Evolutionary conservation across 2,113 vertebrate species (phyloP), one percentile per base, ranked within the genome.

Genomic region (Rhinolophus sinicus): DNA sequence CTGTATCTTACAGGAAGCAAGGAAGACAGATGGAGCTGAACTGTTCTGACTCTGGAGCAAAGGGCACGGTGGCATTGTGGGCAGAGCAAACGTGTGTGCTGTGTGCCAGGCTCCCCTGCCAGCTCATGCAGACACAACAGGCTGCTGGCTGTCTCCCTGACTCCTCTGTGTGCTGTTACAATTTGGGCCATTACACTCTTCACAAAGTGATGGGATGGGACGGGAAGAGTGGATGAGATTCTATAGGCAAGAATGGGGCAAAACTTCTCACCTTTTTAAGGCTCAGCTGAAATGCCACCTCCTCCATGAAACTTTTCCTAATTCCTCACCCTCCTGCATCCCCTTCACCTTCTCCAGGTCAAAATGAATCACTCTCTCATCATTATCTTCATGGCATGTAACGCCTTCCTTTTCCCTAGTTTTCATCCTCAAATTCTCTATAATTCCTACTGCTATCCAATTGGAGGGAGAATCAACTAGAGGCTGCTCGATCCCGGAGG

Each of bases 121-220:
- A 81, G 81, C 56, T 91, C 28, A 21, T 35, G 24, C 88, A 96
- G 85, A 96, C 85, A 97, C 62, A 78, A 93, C 88, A 88, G 81
- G 56, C 65, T 44, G 14, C 82, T 47, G 33, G 70, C 69, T 60
- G 75, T 24, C 78, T 90, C 85, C 62, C 62, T 30, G 75, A 24
- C 26, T 65, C 56, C 72, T 62, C 65, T 15, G 2, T 15, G 13
- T 14, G 54, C 75, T 52, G 8, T 22, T 52, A 83, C 52, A 54
- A 75, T n/a, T 26, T 30, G n/a, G 67, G 30, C 35, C 44, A 26
- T 6, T 54, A 15, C 6, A 44, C 30, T 38, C 47, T 67, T 95
- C n/a, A 88, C 22, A 80, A 84, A 96, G 88, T 70, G n/a, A 65
- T 2, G 44, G 3, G 52, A 58, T 65, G 40, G 56, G 30, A 44